Evolutionary conservation across 2,888 invertebrate genomes (phyloP).

Genomic region (Limenitis camilla): DNA sequence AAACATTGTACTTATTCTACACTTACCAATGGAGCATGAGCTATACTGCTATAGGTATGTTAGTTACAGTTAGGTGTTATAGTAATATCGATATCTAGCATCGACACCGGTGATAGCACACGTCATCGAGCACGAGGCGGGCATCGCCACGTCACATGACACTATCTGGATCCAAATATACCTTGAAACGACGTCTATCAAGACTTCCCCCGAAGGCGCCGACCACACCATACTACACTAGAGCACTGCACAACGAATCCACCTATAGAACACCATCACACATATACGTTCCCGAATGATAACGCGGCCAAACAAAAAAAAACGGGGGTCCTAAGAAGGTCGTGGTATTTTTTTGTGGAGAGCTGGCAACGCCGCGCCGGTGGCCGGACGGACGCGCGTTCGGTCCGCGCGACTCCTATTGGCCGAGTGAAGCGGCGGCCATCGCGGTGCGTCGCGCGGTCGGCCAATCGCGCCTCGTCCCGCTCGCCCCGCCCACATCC

Average conservation of each 20-base stretch:
- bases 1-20: conserved; percentile 1
- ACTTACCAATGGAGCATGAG: conserved; percentile 11
- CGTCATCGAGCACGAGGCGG: conserved; percentile 18
- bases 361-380: conserved; percentile 70
- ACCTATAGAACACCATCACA: conserved; percentile 64
- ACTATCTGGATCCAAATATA: conserved; percentile 36
- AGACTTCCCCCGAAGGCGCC: conserved; percentile 65
- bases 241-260: conserved; percentile 59
- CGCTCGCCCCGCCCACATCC: conserved; percentile 72
- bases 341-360: conserved; percentile 70
- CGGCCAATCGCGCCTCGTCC: conserved; percentile 66
- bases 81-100: background rate
- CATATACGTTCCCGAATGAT: conserved; percentile 69
- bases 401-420: conserved; percentile 67
- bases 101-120: conserved; percentile 2
- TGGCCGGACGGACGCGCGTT: conserved; percentile 68
- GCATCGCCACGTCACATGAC: conserved; percentile 28
- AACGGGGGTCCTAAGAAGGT: conserved; percentile 72
- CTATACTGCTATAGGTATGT: too few relatives aligned
- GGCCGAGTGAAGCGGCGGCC: conserved; percentile 70
- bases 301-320: conserved; percentile 72
- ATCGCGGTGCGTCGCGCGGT: conserved; percentile 53
- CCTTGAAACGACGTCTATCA: conserved; percentile 69
- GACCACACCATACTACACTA: conserved; percentile 73
- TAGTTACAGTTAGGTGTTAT: background rate